These are phyloP conservation scores for Mayetiola destructor DNA, from an alignment of 2,888 invertebrate genomes.

Conservation along the genomic window DNA sequence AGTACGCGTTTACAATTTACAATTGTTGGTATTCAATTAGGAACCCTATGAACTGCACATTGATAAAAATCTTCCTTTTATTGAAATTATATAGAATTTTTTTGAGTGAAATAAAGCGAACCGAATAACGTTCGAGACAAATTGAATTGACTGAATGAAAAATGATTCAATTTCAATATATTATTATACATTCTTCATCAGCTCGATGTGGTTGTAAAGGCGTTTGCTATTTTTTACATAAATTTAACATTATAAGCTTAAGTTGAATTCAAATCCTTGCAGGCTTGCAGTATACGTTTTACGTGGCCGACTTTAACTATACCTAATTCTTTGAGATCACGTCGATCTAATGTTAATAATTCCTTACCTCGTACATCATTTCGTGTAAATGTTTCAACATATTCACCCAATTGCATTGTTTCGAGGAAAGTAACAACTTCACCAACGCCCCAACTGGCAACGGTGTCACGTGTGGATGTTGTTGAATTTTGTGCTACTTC, in stretches of 20 bases:
- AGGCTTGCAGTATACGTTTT: constrained; percentile 84
- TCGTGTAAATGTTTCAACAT: constrained; percentile 74
- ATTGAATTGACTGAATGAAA: no score
- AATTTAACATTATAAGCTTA: constrained; percentile 21
- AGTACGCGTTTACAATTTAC: no score
- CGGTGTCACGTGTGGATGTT: constrained; percentile 37
- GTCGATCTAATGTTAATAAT: constrained; percentile 66
- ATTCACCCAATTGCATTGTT: constrained; percentile 74
- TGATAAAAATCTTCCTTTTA: no score
- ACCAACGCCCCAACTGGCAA: constrained; percentile 63
- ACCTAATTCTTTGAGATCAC: constrained; percentile 81
- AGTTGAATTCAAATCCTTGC: constrained; percentile 54
- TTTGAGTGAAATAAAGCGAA: no score
- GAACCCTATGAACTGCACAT: no score
- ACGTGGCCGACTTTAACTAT: constrained; percentile 92
- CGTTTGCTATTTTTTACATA: not conserved
- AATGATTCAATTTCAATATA: no score
- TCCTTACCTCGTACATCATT: constrained; percentile 89
- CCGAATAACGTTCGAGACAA: no score
- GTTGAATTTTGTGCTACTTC: constrained; percentile 19
- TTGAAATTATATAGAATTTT: no score
- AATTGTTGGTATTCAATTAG: no score
- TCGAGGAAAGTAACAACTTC: constrained; percentile 88
- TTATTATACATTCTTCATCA: no score
- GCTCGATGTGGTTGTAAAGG: not conserved